phyloP scores from a whole-genome alignment of 2,797 vertebrate species.

The Acrossocheilus fasciatus region DNA sequence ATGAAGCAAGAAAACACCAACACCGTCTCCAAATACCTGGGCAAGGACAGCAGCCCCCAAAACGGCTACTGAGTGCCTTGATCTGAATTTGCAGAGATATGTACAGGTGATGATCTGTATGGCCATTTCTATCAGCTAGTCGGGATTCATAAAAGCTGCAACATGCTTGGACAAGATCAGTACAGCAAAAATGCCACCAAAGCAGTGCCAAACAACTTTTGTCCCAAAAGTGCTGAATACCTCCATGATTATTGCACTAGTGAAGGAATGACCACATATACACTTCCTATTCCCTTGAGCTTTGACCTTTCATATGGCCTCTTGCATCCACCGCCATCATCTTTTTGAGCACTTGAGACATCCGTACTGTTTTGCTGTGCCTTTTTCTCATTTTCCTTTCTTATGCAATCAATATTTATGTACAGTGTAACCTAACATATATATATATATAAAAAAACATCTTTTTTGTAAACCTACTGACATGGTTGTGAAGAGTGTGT shows the following conservation, averaged over 20 bases:
- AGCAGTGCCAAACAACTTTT: slow-evolving; percentile 14
- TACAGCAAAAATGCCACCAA: slow-evolving; percentile 13
- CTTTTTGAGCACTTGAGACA: slow-evolving; percentile 38
- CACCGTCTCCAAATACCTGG: slow-evolving; percentile 81
- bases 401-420: slow-evolving; percentile 33
- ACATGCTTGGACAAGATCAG: background rate
- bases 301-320: slow-evolving; percentile 10
- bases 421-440: background rate
- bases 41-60: slow-evolving; percentile 1
- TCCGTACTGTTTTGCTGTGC: background rate
- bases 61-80: slow-evolving; percentile 50
- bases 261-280: slow-evolving; percentile 6
- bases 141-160: background rate
- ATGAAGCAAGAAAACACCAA: slow-evolving; percentile 83
- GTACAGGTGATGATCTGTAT: background rate
- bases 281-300: background rate
- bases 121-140: slow-evolving; percentile 3
- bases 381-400: background rate
- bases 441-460: background rate
- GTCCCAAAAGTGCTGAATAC: slow-evolving; percentile 1
- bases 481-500: slow-evolving; percentile 3
- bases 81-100: background rate
- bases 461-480: slow-evolving; percentile 23
- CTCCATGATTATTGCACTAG: slow-evolving; percentile 17
- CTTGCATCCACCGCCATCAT: background rate